phyloP scores from a whole-genome alignment of 1,140 invertebrate species.

The Gerris buenoi region DNA sequence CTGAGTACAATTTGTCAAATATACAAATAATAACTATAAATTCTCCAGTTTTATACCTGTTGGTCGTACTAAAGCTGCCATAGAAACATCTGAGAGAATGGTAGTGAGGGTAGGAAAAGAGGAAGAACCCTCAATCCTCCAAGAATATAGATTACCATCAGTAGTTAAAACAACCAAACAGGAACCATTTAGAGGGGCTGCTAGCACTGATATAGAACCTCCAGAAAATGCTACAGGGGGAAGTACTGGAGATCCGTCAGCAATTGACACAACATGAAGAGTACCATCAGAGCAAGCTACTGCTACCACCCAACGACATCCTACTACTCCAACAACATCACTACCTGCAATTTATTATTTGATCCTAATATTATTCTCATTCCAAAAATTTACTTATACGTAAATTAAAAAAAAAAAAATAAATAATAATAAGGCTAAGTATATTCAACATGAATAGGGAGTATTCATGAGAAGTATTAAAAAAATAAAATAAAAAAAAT shows the following conservation, averaged over 20 bases:
- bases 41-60: no score
- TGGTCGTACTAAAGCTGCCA: background rate
- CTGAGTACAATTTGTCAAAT: no score
- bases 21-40: no score
- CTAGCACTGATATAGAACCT: constrained; percentile 37
- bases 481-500: no score
- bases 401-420: no score
- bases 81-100: background rate
- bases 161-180: constrained; percentile 28
- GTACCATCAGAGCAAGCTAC: constrained; percentile 48
- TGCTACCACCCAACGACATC: constrained; percentile 37
- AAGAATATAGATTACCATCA: constrained; percentile 29
- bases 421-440: no score
- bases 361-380: no score
- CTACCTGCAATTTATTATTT: no score
- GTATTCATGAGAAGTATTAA: no score
- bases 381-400: no score
- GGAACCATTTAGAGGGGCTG: constrained; percentile 23
- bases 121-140: constrained; percentile 23
- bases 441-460: no score
- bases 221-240: constrained; percentile 44
- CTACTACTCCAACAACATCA: constrained; percentile 35
- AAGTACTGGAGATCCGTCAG: constrained; percentile 37
- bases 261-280: constrained; percentile 43
- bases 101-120: background rate